phyloP scores from a whole-genome alignment of 2,888 invertebrate genomes.

The Orgyia antiqua region DNA sequence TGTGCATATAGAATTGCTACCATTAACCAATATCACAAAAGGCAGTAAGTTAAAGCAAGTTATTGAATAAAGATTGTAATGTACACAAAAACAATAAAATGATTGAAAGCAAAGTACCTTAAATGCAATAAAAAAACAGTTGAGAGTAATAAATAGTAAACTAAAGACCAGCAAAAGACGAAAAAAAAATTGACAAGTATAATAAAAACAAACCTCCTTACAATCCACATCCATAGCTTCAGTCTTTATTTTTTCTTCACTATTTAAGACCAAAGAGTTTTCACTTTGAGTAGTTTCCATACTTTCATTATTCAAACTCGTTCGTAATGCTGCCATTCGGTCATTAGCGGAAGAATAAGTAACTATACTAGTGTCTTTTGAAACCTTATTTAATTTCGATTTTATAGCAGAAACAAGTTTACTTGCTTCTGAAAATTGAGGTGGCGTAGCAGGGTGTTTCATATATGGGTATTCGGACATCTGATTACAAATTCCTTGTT shows the following conservation, averaged over 20 bases:
- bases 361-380: constrained; percentile 32
- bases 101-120: too few species aligned
- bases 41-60: too few species aligned
- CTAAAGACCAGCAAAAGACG: too few species aligned
- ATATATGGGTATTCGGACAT: constrained; percentile 61
- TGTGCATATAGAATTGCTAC: too few species aligned
- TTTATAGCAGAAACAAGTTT: constrained; percentile 67
- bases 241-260: constrained; percentile 18
- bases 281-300: constrained; percentile 27
- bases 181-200: constrained; percentile 2
- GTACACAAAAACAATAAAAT: too few species aligned
- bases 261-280: constrained; percentile 17
- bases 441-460: constrained; percentile 66
- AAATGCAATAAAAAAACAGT: too few species aligned
- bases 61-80: too few species aligned
- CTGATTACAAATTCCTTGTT: constrained; percentile 62
- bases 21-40: too few species aligned
- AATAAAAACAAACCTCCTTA: constrained; percentile 39
- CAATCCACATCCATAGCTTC: constrained; percentile 63
- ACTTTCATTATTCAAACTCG: constrained; percentile 39
- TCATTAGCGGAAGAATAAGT: constrained; percentile 45
- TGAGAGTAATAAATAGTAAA: too few species aligned
- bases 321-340: constrained; percentile 43
- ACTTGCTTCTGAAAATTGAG: constrained; percentile 68
- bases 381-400: constrained; percentile 52